A percentile compares a stretch with the other conserved stretches of the same genome.
Evolutionary conservation across 35 echinoderm and acorn worm genomes (phyloP).

Genomic region (Heliocidaris erythrogramma): DNA sequence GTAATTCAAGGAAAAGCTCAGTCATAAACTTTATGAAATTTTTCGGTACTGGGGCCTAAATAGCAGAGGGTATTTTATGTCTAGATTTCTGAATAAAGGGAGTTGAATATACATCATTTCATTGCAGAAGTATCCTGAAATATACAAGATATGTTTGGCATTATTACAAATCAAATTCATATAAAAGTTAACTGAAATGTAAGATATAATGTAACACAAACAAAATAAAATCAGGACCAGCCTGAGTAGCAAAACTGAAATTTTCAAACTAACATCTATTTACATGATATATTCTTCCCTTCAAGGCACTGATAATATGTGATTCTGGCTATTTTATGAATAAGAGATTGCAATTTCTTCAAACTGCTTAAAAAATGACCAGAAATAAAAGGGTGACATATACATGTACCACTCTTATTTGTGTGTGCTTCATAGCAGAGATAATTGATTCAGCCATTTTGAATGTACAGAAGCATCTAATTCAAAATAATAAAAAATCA

Average conservation of each 20-base stretch:
- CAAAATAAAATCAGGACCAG: not conserved
- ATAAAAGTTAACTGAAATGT: not conserved
- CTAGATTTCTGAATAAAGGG: no score
- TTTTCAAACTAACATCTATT: not conserved
- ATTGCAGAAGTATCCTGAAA: no score
- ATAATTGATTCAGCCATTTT: not conserved
- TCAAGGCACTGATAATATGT: not conserved
- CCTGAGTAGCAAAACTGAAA: not conserved
- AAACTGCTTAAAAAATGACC: not conserved
- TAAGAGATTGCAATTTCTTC: not conserved
- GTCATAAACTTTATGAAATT: no score
- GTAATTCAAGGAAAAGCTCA: no score
- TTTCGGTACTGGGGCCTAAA: no score
- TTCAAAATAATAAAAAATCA: not conserved
- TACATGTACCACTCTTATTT: not conserved
- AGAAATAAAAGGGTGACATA: not conserved
- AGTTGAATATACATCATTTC: no score
- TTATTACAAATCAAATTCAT: no score
- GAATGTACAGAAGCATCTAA: not conserved
- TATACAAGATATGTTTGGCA: no score
- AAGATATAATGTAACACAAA: not conserved
- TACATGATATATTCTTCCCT: not conserved
- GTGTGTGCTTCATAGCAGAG: not conserved
- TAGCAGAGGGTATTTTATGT: no score
- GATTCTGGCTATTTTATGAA: not conserved